Evolutionary conservation across 2,113 vertebrate species (phyloP), one percentile per base, ranked within the genome.

Genomic region (Aspidoscelis tigris): DNA sequence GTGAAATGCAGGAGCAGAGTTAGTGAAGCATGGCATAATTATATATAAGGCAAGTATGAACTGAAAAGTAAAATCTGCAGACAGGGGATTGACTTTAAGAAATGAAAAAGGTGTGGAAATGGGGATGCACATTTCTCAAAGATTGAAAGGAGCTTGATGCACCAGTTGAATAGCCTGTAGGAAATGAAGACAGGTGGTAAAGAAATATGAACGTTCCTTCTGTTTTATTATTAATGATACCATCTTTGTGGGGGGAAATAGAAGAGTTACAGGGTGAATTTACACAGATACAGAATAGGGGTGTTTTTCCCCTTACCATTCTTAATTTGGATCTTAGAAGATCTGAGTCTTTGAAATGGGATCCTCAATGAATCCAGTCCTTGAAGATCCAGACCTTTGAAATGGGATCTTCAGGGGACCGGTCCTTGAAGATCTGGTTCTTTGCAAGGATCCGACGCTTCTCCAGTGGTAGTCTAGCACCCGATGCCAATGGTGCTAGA

Each of bases 1-100:
- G 39, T 77, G 84, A 85, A 87, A 81, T 91, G 84, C 89, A 88
- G 80, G 88, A 91, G 89, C 87, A 44, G 55, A 72, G 76, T 82
- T 71, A 85, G 11, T 61, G 4, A 65, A 87, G 53, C 88, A 84
- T 55, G 88, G 94, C 93, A 88, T 43, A 86, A 24, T 41, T 90
- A 26, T 89, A 22, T 90, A 85, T 84, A 78, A 39, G 87, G 76
- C 74, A 91, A 83, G 77, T 78, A 69, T 68, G 81, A 86, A 64
- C 80, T 58, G 4, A 84, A 80, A 69, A 88, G 66, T 77, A 84
- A 58, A 88, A 90, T 84, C 87, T 91, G 64, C 78, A 72, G 88
- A 84, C 58, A 88, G 24, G 64, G 85, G 66, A 87, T 41, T 82
- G 16, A 76, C 33, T 43, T 33, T 44, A 3, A 2, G 88, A 53